Evolutionary conservation across 2,797 vertebrate species (phyloP).

Genomic region (Pangasius larnaudii): DNA sequence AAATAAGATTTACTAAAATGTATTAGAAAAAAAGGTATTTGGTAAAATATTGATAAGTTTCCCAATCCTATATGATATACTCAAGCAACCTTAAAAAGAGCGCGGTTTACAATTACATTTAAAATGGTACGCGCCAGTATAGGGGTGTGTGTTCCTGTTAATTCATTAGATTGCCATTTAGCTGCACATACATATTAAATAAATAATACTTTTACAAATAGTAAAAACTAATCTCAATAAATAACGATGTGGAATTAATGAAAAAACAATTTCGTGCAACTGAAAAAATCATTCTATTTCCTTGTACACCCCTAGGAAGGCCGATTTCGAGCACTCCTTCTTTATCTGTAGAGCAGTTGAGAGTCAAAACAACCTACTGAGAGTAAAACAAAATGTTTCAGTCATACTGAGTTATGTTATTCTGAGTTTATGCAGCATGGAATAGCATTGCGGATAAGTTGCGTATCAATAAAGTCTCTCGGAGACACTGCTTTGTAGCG

Average conservation of each 20-base stretch:
- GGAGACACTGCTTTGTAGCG: conserved; percentile 26
- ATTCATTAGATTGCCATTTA: not conserved
- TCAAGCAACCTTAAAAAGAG: not conserved
- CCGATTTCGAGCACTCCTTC: not conserved
- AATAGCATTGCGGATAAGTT: not conserved
- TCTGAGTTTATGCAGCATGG: not conserved
- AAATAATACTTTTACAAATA: not conserved
- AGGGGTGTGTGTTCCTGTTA: not conserved
- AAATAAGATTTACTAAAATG: not conserved
- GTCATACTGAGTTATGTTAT: not conserved
- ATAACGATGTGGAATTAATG: not conserved
- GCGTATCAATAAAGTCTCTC: conserved; percentile 1
- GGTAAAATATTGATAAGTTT: not conserved
- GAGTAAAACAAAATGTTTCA: not conserved
- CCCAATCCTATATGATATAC: too few species aligned
- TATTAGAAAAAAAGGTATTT: not conserved
- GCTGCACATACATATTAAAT: not conserved
- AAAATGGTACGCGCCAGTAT: conserved; percentile 27
- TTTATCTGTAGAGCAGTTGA: not conserved
- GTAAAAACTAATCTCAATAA: fast-evolving
- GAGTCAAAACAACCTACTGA: not conserved
- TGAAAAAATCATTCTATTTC: not conserved
- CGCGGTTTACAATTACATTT: not conserved
- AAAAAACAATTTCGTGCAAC: fast-evolving
- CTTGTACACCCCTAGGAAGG: not conserved